These are phyloP conservation scores for Drosophila azteca DNA, from an alignment of 1,140 invertebrate genomes.

Conservation along the genomic window DNA sequence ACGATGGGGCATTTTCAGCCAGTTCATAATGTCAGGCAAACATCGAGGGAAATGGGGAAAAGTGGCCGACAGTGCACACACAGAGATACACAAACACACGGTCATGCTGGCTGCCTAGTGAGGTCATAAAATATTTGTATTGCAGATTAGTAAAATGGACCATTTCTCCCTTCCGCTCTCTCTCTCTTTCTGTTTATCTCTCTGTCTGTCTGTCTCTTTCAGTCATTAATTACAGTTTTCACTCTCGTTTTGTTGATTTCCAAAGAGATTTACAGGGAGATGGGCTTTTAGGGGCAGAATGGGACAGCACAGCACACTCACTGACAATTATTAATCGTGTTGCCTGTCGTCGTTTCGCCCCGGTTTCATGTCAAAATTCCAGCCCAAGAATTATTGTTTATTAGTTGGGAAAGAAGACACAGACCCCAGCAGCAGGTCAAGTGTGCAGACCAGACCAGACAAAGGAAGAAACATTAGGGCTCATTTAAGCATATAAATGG, in stretches of 20 bases:
- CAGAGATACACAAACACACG: background rate
- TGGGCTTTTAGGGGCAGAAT: too few relatives aligned
- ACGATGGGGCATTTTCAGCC: conserved; percentile 33
- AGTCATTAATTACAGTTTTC: conserved; percentile 77
- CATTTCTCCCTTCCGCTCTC: conserved; percentile 40
- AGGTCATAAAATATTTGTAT: conserved; percentile 74
- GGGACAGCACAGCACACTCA: background rate
- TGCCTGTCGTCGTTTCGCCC: conserved; percentile 41
- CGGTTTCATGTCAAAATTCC: conserved; percentile 20
- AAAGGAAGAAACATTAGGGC: background rate
- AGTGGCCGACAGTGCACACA: conserved; percentile 15
- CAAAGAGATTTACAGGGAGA: conserved; percentile 18
- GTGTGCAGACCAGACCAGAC: background rate
- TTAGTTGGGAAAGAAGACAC: conserved; percentile 1
- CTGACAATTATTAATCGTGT: conserved; percentile 77
- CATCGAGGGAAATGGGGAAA: conserved; percentile 1
- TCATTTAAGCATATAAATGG: conserved; percentile 1
- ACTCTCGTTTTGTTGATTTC: conserved; percentile 44
- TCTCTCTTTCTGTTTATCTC: background rate
- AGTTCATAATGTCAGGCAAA: conserved; percentile 72
- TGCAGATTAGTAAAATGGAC: conserved; percentile 77
- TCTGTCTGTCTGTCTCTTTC: conserved; percentile 14
- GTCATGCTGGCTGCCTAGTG: conserved; percentile 36
- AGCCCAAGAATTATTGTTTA: conserved; percentile 24
- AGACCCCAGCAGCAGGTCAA: conserved; percentile 21